Base-by-base conservation (phyloP, 2,113 vertebrate species). In the Xiphophorus maculatus region DNA sequence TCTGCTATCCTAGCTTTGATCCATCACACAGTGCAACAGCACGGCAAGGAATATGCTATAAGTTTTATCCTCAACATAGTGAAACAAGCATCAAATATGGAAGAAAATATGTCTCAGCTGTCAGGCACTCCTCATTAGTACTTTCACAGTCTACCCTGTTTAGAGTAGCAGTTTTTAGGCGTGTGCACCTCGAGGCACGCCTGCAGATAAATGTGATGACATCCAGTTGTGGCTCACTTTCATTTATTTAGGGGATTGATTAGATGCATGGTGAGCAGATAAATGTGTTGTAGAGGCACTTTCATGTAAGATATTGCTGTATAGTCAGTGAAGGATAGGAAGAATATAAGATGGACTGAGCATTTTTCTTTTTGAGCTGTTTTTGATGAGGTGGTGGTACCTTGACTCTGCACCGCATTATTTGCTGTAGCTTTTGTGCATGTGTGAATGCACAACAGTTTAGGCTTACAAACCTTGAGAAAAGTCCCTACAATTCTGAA, bases 191-290 rank as follows among this genome's bases (percentile, higher is more conserved):
- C 82, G 89, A 93, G 81, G 79, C 83, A 80, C 58, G 73, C 81
- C 87, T 80, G 76, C 83, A 89, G 89, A 88, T 88, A 90, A 90
- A 92, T 93, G 85, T 86, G 87, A 93, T 89, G 92, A 90, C 91
- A 91, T 80, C 72, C 63, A 82, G 79, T 84, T 80, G 81, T 74
- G 79, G 87, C 85, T 89, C 72, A 71, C 77, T 87, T 89, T 91
- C 86, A 91, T 94, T 92, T 90, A 91, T 93, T 93, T 83, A 74
- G 77, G 76, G 88, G 91, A 93, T 93, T 90, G 92, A 94, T 94
- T 92, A 83, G 90, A 90, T 83, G 87, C 88, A 79, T 79, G 81
- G 76, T 76, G 83, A 82, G 81, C 42, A 91, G 92, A 93, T 85
- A 71, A 90, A 93, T 93, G 88, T 86, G 89, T 84, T 87, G 77